phyloP scores from a whole-genome alignment of 2,888 invertebrate species.

The Drosophila paramelanica region DNA sequence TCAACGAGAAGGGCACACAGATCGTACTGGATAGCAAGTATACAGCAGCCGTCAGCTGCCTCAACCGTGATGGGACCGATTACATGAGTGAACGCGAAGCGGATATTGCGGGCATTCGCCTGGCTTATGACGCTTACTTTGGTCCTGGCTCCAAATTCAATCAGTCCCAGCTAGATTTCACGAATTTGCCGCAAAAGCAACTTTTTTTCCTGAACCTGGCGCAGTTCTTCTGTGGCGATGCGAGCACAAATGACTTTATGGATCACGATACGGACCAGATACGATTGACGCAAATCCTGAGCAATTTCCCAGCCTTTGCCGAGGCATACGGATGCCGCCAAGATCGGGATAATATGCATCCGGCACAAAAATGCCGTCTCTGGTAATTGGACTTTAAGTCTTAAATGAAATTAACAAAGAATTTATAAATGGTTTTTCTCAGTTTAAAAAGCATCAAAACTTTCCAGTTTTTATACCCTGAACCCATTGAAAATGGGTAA shows the following conservation, averaged over 20 bases:
- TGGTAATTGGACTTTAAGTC: constrained; percentile 51
- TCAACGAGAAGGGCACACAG: constrained; percentile 3
- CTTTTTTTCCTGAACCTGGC: constrained; percentile 79
- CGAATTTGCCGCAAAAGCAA: constrained; percentile 39
- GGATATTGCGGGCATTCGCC: constrained; percentile 73
- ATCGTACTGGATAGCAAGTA: constrained; percentile 43
- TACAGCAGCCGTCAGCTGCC: constrained; percentile 33
- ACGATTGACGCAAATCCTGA: constrained; percentile 68
- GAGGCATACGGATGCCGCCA: constrained; percentile 56
- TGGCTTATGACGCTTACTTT: constrained; percentile 70
- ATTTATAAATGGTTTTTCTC: no score
- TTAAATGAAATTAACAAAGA: neutral
- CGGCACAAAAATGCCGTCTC: constrained; percentile 66
- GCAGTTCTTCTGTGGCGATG: constrained; percentile 80
- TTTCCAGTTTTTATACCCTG: no score
- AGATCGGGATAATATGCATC: constrained; percentile 68
- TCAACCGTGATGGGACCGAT: constrained; percentile 49
- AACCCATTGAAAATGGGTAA: no score
- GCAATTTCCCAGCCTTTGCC: constrained; percentile 71
- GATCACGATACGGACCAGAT: constrained; percentile 77
- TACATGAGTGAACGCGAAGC: constrained; percentile 76
- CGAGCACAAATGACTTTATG: constrained; percentile 15
- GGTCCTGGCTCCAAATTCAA: constrained; percentile 21
- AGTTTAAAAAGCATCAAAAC: no score
- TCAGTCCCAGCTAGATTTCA: constrained; percentile 37